phyloP scores from a whole-genome alignment of 2,888 invertebrate genomes.

The Drosophila dives region DNA sequence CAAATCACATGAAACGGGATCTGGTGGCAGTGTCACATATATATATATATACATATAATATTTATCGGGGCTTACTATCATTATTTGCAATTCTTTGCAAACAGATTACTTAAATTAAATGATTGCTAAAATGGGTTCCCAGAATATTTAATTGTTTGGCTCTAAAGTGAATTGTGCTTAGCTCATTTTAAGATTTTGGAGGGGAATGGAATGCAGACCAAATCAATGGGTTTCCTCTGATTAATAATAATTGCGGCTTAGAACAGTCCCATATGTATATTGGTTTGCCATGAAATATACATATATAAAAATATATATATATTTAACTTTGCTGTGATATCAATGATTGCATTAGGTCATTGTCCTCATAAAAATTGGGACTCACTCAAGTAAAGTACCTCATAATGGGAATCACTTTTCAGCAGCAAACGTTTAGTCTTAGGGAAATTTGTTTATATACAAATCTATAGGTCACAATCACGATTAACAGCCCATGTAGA shows the following conservation, averaged over 20 bases:
- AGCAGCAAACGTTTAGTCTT: conserved; percentile 12
- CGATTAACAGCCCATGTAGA: not conserved
- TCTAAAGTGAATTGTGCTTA: not conserved
- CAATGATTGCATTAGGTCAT: not conserved
- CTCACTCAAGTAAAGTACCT: conserved; percentile 15
- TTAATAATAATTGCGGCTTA: not conserved
- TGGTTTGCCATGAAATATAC: too few species aligned
- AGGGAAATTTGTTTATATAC: not conserved
- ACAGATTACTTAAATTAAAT: too few species aligned
- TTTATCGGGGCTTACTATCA: too few species aligned
- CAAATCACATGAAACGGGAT: conserved; percentile 28
- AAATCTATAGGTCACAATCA: not conserved
- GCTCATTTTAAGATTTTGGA: not conserved
- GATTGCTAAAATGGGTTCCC: too few species aligned
- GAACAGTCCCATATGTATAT: not conserved
- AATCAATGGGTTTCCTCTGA: not conserved
- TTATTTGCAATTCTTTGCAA: too few species aligned
- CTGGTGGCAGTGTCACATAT: not conserved
- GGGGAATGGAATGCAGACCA: not conserved
- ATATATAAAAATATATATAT: not conserved
- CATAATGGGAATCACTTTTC: conserved; percentile 29
- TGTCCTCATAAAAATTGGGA: conserved; percentile 4
- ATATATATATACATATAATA: not conserved
- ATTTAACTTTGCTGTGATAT: not conserved
- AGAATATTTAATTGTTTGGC: not conserved